Evolutionary conservation across 2,888 invertebrate species (phyloP), one percentile per base, ranked within the genome.

Genomic region (Apodemia mormo): DNA sequence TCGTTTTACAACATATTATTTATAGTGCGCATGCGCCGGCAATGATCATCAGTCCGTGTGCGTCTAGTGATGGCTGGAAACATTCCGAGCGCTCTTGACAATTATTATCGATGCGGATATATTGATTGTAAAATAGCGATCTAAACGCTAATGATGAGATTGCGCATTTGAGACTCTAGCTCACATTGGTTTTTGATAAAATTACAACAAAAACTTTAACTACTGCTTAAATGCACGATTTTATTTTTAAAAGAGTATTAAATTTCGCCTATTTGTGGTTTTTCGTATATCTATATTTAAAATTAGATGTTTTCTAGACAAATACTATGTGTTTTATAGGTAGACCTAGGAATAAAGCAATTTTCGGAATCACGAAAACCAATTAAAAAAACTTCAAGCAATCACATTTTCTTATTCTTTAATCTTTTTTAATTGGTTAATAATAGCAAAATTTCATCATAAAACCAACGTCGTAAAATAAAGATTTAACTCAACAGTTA

Each of bases 1-100:
- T 93, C 93, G 93, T 92, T 93, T 93, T 93, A 93, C 93, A 93
- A 93, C 92, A 92, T 93, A 93, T 93, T 93, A 93, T 93, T 93
- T 93, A 93, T 93, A 92, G 92, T 89, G 92, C 87, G 92, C 92
- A 91, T 92, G 93, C 92, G 87, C 92, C 83, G 80, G 89, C 93
- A 92, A 93, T 93, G 92, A 92, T 92, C 92, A 92, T 92, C 92
- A 90, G 90, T 89, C 89, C 89, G 89, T 85, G 85, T 87, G 88
- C 86, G 85, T 81, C 82, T 88, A 91, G 90, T 84, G 91, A 87
- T 88, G 91, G 77, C 85, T 75, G 71, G 71, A 73, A 71, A 72
- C 72, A 78, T 78, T 82, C 77, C 75, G 73, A 73, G 79, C 80
- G 82, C 80, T 68, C 74, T 80, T 69, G 70, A 73, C 52, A 52